Conservation (phyloP, 2,113 vertebrate species). For the Microcebus jonahi region DNA sequence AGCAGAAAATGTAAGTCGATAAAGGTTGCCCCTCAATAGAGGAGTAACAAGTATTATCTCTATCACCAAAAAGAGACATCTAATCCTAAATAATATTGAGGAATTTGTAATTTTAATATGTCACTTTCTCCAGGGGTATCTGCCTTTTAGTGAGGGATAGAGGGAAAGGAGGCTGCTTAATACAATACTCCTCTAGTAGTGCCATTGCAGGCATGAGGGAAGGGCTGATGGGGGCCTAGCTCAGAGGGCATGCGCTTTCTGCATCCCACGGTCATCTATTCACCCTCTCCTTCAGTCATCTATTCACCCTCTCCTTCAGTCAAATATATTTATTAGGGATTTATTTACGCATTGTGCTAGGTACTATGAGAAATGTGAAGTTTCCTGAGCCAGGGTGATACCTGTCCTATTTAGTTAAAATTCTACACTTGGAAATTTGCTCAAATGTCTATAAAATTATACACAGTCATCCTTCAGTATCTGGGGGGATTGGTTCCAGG, state of each 20-base stretch:
- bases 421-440: no score
- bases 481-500: no score
- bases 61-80: not conserved
- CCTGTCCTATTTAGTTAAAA: no score
- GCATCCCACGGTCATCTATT: not conserved
- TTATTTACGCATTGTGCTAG: no score
- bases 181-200: not conserved
- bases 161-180: not conserved
- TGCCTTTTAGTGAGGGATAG: constrained; percentile 1
- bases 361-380: no score
- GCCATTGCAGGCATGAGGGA: not conserved
- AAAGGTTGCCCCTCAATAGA: not conserved
- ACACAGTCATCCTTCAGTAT: no score
- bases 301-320: no score
- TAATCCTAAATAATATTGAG: constrained; percentile 8
- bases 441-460: no score
- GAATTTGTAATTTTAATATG: not conserved
- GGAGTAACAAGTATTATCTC: not conserved
- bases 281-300: no score
- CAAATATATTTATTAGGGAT: no score
- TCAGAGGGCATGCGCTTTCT: not conserved
- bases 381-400: no score
- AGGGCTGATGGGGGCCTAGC: not conserved
- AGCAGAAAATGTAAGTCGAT: not conserved
- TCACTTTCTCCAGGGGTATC: not conserved